Evolutionary conservation across 1,140 invertebrate species (phyloP).

Genomic region (Drosophila nigromelanica): DNA sequence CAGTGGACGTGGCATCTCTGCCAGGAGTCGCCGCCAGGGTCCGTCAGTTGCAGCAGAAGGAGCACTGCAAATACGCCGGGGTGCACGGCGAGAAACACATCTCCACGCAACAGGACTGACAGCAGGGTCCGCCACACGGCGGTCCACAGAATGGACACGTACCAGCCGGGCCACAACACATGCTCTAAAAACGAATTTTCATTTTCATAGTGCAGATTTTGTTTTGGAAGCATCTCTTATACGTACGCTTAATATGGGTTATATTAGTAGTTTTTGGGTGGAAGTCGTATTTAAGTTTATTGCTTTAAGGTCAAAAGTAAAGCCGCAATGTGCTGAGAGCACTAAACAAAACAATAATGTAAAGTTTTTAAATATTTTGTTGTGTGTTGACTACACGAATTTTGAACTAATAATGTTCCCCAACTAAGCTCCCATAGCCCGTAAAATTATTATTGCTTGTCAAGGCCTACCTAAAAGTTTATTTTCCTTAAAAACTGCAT

Average conservation of each 20-base stretch:
- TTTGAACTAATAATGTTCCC: slow-evolving; percentile 14
- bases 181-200: slow-evolving; percentile 31
- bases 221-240: not conserved
- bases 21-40: too few relatives aligned
- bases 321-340: not conserved
- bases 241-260: slow-evolving; percentile 19
- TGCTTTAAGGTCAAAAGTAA: not conserved
- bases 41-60: slow-evolving; percentile 34
- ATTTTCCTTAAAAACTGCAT: too few relatives aligned
- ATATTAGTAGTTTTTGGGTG: not conserved
- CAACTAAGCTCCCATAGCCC: too few relatives aligned
- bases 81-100: slow-evolving; percentile 57
- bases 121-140: slow-evolving; percentile 41
- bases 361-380: slow-evolving; percentile 18
- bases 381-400: slow-evolving; percentile 48
- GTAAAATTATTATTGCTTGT: not conserved
- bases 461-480: slow-evolving; percentile 11
- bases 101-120: slow-evolving; percentile 56
- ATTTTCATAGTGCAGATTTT: too few relatives aligned
- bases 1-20: not conserved
- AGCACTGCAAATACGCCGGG: slow-evolving; percentile 61
- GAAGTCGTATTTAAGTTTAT: slow-evolving; percentile 1
- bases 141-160: slow-evolving; percentile 54
- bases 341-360: slow-evolving; percentile 52
- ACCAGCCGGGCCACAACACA: slow-evolving; percentile 62